Evolutionary conservation across 2,113 vertebrate species (phyloP).

Genomic region (Cyanoliseus patagonus): DNA sequence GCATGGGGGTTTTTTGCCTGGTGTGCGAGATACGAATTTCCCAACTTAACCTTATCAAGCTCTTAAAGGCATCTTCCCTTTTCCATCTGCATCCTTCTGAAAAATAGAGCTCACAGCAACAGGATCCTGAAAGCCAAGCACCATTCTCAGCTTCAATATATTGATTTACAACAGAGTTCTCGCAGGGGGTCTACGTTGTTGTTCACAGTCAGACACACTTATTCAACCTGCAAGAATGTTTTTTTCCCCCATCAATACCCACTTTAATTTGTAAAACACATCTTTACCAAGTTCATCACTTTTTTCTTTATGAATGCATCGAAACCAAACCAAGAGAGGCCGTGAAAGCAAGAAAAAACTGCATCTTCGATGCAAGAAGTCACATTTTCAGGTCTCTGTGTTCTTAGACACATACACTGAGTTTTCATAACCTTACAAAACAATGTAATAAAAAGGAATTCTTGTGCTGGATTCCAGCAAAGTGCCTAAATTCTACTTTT

Average conservation of each 20-base stretch:
- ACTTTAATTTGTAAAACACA: not conserved
- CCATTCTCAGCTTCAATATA: not conserved
- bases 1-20: constrained; percentile 56
- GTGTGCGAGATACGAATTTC: constrained; percentile 56
- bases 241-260: not conserved
- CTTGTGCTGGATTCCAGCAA: not conserved
- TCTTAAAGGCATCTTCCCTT: constrained; percentile 53
- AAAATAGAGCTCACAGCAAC: not conserved
- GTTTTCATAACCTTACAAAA: not conserved
- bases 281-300: not conserved
- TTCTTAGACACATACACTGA: not conserved
- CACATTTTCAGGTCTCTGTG: not conserved
- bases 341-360: not conserved
- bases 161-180: not conserved
- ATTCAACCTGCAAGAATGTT: not conserved
- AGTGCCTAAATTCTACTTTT: not conserved
- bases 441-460: not conserved
- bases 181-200: not conserved
- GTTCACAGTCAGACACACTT: not conserved
- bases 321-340: not conserved
- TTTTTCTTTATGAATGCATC: not conserved
- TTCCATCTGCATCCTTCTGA: not conserved
- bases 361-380: not conserved
- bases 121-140: not conserved
- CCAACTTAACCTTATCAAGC: constrained; percentile 21